Conservation (phyloP, 1,140 invertebrate species). For the Gryon sp. region DNA sequence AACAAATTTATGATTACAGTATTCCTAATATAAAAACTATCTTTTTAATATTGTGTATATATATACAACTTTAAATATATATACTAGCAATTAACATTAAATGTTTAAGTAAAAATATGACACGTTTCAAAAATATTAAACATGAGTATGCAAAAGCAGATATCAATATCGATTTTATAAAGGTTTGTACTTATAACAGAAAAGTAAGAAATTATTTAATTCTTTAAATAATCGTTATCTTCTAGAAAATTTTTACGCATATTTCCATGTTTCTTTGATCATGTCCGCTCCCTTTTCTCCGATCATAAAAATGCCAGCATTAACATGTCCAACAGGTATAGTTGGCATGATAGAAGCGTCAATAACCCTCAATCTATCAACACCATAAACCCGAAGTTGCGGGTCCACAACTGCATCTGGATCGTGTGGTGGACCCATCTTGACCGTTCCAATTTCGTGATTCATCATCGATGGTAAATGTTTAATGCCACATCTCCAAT, state of each 20-base stretch:
- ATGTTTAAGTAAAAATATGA: too few species aligned
- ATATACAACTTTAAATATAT: too few species aligned
- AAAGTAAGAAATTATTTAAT: too few species aligned
- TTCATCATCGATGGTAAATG: slow-evolving; percentile 83
- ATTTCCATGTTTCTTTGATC: slow-evolving; percentile 81
- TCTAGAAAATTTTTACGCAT: slow-evolving; percentile 13
- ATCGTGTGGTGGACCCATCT: slow-evolving; percentile 87
- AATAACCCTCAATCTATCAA: slow-evolving; percentile 85
- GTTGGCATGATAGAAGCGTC: slow-evolving; percentile 89
- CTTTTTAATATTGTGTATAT: too few species aligned
- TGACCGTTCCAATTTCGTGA: slow-evolving; percentile 86
- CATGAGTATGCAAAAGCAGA: too few species aligned
- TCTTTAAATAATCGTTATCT: not conserved
- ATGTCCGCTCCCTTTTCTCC: slow-evolving; percentile 92
- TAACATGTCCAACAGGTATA: slow-evolving; percentile 86
- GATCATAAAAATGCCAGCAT: slow-evolving; percentile 89
- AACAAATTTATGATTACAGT: too few species aligned
- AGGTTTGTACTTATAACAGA: too few species aligned
- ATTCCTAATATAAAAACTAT: too few species aligned
- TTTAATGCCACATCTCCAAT: slow-evolving; percentile 87
- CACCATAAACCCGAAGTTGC: slow-evolving; percentile 84
- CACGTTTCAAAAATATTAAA: too few species aligned
- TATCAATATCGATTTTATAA: too few species aligned
- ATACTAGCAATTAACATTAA: too few species aligned
- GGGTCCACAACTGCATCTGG: slow-evolving; percentile 86